Base-by-base conservation (phyloP, 2,888 invertebrate genomes). In the Machimus atricapillus region DNA sequence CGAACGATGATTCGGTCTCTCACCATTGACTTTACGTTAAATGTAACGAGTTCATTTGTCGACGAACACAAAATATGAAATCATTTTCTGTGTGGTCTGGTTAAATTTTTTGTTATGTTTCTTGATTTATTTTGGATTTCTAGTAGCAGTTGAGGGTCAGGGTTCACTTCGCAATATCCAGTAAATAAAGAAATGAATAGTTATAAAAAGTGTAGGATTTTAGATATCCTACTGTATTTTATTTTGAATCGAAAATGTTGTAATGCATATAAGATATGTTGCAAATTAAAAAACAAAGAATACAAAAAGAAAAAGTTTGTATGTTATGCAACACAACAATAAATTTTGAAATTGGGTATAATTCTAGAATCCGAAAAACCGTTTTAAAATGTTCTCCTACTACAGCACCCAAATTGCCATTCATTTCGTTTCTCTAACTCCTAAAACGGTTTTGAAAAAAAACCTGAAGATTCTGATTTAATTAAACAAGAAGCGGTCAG, bases 1-100 rank as follows among this genome's bases (percentile, higher is more conserved):
- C 66, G 12, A 79, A 87, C 87, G 73, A 66, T 79, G 58, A 37
- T 27, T 43, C 23, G 66, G 73, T 83, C 34, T 40, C 40, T 74
- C 74, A 74, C 74, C 85, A 85, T 74, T 85, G 85, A 74, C 85
- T 85, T 85, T n/a, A 74, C 74, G 85, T 85, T 74, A 43, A 23
- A 16, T 74, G 58, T 27, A 58, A 58, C 23, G 23, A 23, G 8
- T 23, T 58, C 58, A 23, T 58, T 52, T 58, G 27, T 66, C 12
- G 66, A 27, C 66, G 23, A 66, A 66, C 66, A 66, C 66, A 66
- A 66, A 66, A 66, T 66, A 23, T 46, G 23, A 23, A 66, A 66
- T 27, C 66, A 66, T 66, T 23, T 58, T 66, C 66, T 66, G 23
- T 66, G 23, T 27, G 23, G 27, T 66, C 23, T 66, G 66, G 66